Percentiles rank a stretch among this genome's conserved stretches.
Evolutionary conservation across 2,888 invertebrate species (phyloP).

Genomic region (Baronia brevicornis): DNA sequence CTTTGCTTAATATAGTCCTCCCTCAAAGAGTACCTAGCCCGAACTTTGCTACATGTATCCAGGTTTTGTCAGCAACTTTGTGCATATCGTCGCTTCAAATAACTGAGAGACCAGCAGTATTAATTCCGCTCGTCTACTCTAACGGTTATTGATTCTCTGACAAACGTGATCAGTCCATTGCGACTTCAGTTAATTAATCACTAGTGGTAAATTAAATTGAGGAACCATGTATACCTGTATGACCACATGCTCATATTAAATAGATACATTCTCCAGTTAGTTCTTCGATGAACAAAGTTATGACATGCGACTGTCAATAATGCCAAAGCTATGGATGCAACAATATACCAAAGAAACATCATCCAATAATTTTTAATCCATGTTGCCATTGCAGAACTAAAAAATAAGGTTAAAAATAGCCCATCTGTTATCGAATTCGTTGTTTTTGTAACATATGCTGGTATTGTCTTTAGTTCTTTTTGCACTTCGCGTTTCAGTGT

Average conservation of each 20-base stretch:
- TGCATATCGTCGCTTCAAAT: too few species aligned
- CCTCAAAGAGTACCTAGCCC: too few species aligned
- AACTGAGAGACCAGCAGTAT: too few species aligned
- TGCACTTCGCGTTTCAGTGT: constrained; percentile 78
- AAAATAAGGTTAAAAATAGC: constrained; percentile 43
- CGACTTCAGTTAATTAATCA: too few species aligned
- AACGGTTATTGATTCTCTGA: too few species aligned
- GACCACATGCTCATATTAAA: constrained; percentile 82
- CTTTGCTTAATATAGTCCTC: too few species aligned
- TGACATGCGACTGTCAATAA: constrained; percentile 79
- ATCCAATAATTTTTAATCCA: constrained; percentile 32
- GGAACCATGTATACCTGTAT: constrained; percentile 62
- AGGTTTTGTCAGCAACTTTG: too few species aligned
- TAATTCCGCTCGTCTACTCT: too few species aligned
- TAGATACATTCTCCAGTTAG: constrained; percentile 86
- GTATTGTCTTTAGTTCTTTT: constrained; percentile 72
- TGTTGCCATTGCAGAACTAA: constrained; percentile 34
- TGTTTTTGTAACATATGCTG: constrained; percentile 40
- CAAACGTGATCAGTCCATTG: too few species aligned
- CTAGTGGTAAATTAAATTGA: neutral
- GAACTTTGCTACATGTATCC: too few species aligned
- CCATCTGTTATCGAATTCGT: constrained; percentile 50
- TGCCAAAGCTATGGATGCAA: constrained; percentile 75
- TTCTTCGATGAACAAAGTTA: constrained; percentile 85
- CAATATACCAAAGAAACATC: constrained; percentile 39